Base-by-base conservation (phyloP, 2,797 vertebrate genomes). In the Sebastes nivosus region DNA sequence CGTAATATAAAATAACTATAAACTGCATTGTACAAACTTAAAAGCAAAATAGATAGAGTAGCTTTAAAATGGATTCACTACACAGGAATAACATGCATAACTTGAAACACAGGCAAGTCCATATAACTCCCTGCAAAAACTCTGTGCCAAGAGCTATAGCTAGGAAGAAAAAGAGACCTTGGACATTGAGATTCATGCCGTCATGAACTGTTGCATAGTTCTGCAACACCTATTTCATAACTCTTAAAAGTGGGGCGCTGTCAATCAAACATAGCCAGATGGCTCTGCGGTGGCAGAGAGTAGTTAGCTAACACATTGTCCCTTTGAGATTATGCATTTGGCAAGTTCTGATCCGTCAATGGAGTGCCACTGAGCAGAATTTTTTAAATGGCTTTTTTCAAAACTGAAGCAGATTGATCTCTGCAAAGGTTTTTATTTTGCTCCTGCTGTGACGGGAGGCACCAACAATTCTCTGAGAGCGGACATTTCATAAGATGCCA, bases 361-460 rank as follows among this genome's bases (percentile, higher is more conserved):
- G 66, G 38, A 80, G 67, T 64, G 58, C 80, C 73, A 75, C 83
- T 27, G 75, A 76, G 80, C 50, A 75, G 67, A 81, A 89, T 84
- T 86, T 84, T 86, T 82, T 68, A 88, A 88, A 85, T 22, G 60
- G 70, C 66, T 79, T 78, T 79, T 63, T 73, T 80, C 55, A 67
- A 75, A 89, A 86, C 73, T 77, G 16, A 65, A 60, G 71, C 34
- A 59, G 76, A 91, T 85, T 84, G 86, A 94, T 91, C 86, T 29
- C 67, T 57, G 61, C 52, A 75, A 32, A 6, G 24, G 38, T 74
- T 82, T 87, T 72, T 87, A 54, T 86, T 85, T 80, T 42, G 30
- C 76, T 84, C 89, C 84, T 63, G 76, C 90, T 87, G 91, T 81
- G 87, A 87, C 75, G 59, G 59, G 69, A 86, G 5, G 72, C 29